These are phyloP conservation scores for Blomia tropicalis DNA, from an alignment of 2,888 invertebrate species.

Conservation along the genomic window DNA sequence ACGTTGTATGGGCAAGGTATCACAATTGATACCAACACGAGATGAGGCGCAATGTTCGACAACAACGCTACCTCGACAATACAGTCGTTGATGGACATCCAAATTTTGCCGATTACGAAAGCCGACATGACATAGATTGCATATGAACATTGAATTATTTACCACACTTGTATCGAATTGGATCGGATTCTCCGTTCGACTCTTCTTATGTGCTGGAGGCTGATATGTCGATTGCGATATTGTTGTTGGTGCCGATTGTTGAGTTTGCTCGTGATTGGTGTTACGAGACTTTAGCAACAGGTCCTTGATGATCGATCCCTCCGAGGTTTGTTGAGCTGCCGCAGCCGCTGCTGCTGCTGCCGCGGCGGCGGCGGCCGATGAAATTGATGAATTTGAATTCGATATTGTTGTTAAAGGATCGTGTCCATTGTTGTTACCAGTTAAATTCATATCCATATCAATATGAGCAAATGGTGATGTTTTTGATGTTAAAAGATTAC, in stretches of 20 bases:
- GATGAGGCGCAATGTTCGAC: not conserved
- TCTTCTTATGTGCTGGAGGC: slow-evolving; percentile 11
- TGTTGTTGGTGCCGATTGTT: not conserved
- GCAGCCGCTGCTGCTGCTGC: not conserved
- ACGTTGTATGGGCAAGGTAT: not conserved
- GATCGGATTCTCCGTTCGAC: slow-evolving; percentile 4
- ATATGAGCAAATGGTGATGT: slow-evolving; percentile 16
- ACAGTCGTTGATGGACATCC: slow-evolving; percentile 59
- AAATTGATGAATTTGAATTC: not conserved
- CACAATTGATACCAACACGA: not conserved
- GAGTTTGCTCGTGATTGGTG: not conserved
- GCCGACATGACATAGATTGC: slow-evolving; percentile 58
- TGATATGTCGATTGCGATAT: not conserved
- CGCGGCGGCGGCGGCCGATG: not conserved
- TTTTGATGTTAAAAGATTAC: slow-evolving; percentile 23
- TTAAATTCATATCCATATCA: not conserved
- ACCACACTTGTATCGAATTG: slow-evolving; percentile 3
- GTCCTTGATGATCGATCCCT: slow-evolving; percentile 51
- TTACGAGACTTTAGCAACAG: slow-evolving; percentile 47
- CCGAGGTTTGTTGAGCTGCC: slow-evolving; percentile 46
- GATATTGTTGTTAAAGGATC: no score
- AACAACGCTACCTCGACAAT: slow-evolving; percentile 45
- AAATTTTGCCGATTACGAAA: slow-evolving; percentile 64
- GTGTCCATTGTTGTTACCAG: not conserved
- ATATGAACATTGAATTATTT: slow-evolving; percentile 34